Percentiles rank a stretch among this genome's conserved stretches.
Evolutionary conservation across 2,888 invertebrate genomes (phyloP).

Genomic region (Phengaris arion): DNA sequence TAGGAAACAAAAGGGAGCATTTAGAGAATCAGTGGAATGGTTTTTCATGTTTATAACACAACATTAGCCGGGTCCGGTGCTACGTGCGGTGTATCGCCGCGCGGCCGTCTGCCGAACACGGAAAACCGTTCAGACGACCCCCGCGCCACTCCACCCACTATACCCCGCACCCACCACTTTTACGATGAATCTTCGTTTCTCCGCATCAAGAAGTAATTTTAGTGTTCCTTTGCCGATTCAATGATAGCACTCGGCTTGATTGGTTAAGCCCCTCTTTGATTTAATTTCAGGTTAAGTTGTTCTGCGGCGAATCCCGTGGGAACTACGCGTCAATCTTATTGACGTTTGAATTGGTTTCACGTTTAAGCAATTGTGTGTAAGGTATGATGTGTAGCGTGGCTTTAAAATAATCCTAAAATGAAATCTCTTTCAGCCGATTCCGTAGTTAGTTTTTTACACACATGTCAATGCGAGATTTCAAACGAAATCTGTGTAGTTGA

Average conservation of each 20-base stretch:
- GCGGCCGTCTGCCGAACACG: slow-evolving; percentile 74
- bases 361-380: slow-evolving; percentile 43
- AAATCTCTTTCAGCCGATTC: no score
- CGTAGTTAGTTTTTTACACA: not conserved
- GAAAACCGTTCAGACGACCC: slow-evolving; percentile 77
- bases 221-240: slow-evolving; percentile 80
- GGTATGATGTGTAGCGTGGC: no score
- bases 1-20: slow-evolving; percentile 49
- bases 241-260: slow-evolving; percentile 79
- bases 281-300: slow-evolving; percentile 78
- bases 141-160: slow-evolving; percentile 45
- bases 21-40: slow-evolving; percentile 74
- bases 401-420: no score
- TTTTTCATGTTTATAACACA: slow-evolving; percentile 77
- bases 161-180: slow-evolving; percentile 68
- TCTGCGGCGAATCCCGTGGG: slow-evolving; percentile 68
- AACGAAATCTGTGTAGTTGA: slow-evolving; percentile 21
- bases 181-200: slow-evolving; percentile 80
- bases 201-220: slow-evolving; percentile 80
- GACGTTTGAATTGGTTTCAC: slow-evolving; percentile 56
- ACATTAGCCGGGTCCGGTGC: slow-evolving; percentile 66
- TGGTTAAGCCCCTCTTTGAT: slow-evolving; percentile 79
- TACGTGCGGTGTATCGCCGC: slow-evolving; percentile 74
- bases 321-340: slow-evolving; percentile 53
- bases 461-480: slow-evolving; percentile 1